Evolutionary conservation across 2,113 vertebrate genomes (phyloP).

Genomic region (Platichthys flesus): DNA sequence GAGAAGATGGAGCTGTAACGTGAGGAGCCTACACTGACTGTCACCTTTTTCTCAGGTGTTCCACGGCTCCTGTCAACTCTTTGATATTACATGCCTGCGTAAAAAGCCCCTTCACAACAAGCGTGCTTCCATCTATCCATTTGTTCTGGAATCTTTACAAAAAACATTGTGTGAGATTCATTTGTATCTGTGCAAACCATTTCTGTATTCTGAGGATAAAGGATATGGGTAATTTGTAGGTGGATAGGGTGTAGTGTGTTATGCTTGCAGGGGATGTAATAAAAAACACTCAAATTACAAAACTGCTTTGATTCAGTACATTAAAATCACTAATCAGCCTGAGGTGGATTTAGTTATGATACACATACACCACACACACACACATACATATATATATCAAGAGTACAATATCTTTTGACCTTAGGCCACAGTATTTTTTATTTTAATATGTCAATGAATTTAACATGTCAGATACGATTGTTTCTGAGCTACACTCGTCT

Average conservation of each 20-base stretch:
- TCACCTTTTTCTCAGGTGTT: slow-evolving; percentile 30
- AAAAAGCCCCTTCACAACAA: slow-evolving; percentile 8
- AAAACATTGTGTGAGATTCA: background rate
- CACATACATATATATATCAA: background rate
- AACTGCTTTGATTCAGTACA: background rate
- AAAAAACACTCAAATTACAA: background rate
- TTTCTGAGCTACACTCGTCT: background rate
- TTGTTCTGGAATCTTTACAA: slow-evolving; percentile 18
- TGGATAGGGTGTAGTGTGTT: background rate
- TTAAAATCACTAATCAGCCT: background rate
- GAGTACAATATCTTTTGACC: background rate
- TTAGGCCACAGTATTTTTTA: background rate
- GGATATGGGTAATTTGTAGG: slow-evolving; percentile 5
- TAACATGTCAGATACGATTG: slow-evolving; percentile 10
- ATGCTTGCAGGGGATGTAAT: background rate
- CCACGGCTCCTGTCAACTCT: slow-evolving; percentile 11
- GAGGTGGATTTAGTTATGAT: background rate
- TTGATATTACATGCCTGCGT: slow-evolving; percentile 43
- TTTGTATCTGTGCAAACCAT: slow-evolving; percentile 18
- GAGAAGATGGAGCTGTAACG: slow-evolving; percentile 54
- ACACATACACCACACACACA: background rate
- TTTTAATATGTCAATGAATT: background rate
- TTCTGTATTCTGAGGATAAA: background rate
- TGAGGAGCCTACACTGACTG: slow-evolving; percentile 27
- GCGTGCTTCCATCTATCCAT: slow-evolving; percentile 28